Conservation (phyloP, 2,797 vertebrate genomes). For the Bryconaethiops microstoma region DNA sequence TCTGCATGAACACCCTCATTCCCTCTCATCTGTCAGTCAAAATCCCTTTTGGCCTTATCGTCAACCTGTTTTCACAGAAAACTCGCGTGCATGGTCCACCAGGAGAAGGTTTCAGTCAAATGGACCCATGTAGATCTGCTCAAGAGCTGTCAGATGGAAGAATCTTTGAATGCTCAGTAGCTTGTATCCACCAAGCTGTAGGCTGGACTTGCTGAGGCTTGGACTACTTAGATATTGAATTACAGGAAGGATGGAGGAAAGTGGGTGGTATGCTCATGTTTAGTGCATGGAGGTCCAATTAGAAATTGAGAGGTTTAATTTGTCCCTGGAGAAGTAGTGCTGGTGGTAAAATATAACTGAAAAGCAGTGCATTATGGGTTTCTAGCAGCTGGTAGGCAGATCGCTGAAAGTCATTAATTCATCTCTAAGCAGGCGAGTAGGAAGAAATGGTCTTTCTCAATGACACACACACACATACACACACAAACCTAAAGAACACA, state of each 20-base stretch:
- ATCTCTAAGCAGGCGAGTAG: background rate
- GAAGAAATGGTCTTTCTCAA: constrained; percentile 10
- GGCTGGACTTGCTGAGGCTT: constrained; percentile 1
- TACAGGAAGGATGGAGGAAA: background rate
- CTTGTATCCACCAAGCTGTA: constrained; percentile 7
- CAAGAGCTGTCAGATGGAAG: constrained; percentile 11
- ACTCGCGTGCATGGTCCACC: background rate
- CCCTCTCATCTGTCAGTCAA: background rate
- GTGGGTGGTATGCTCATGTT: constrained; percentile 3
- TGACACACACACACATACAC: background rate
- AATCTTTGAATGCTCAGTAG: background rate
- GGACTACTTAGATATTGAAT: background rate
- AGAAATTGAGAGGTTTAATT: constrained; percentile 24
- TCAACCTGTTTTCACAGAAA: background rate
- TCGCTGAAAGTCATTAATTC: constrained; percentile 24
- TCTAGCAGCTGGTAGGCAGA: constrained; percentile 5
- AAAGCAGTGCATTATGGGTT: background rate
- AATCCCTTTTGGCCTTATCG: background rate
- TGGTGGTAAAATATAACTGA: background rate
- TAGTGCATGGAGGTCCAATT: constrained; percentile 7
- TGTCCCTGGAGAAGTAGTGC: constrained; percentile 11
- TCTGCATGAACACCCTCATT: too few relatives aligned
- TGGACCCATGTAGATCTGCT: constrained; percentile 11
- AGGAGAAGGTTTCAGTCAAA: background rate
- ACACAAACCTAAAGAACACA: background rate